phyloP scores from a whole-genome alignment of 2,888 invertebrate genomes.

The Amaurobius ferox region DNA sequence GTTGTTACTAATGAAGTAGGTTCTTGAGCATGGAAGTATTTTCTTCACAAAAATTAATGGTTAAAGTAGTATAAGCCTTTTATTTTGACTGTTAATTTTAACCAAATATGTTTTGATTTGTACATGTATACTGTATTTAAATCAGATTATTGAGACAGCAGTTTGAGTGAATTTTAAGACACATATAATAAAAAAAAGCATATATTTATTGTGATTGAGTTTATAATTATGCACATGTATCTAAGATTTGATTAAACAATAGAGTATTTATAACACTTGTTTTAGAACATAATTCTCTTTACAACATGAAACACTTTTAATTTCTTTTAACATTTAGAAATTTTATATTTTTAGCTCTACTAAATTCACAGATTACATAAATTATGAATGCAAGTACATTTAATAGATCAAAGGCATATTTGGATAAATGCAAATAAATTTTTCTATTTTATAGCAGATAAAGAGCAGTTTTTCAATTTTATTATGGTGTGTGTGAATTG shows the following conservation, averaged over 20 bases:
- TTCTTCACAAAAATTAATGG: no score
- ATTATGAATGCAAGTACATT: not conserved
- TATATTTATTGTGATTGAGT: not conserved
- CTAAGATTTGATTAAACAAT: constrained; percentile 1
- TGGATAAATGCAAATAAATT: not conserved
- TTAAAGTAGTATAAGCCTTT: no score
- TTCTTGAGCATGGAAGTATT: no score
- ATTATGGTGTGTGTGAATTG: not conserved
- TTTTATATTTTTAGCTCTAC: not conserved
- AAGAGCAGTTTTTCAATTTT: constrained; percentile 10
- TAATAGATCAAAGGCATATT: not conserved
- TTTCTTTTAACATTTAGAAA: not conserved
- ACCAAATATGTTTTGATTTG: not conserved
- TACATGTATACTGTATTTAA: not conserved
- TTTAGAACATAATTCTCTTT: no score
- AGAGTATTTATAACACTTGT: not conserved
- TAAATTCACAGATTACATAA: not conserved
- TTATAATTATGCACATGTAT: constrained; percentile 1
- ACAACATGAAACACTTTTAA: not conserved
- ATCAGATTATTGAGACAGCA: no score
- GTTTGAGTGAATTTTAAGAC: no score
- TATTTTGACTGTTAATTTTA: no score
- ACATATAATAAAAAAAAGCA: no score
- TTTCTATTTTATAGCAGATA: not conserved
- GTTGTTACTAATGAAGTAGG: no score